Percentiles rank a stretch among this genome's conserved stretches.
Evolutionary conservation across 2,797 vertebrate genomes (phyloP).

Genomic region (Sebastes cheni): DNA sequence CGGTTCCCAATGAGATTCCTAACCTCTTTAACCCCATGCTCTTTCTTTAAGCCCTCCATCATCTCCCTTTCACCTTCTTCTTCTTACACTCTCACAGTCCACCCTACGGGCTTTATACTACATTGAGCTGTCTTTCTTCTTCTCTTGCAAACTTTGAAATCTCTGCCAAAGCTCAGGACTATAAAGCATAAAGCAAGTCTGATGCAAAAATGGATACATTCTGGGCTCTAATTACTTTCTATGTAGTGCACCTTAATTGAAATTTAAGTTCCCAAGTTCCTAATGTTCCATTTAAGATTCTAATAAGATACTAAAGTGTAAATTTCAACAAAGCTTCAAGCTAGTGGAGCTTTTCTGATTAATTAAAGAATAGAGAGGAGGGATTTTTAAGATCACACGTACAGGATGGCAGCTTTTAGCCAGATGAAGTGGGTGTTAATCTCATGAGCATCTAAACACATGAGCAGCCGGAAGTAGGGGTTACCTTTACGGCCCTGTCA

Average conservation of each 20-base stretch:
- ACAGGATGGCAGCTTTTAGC: neutral
- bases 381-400: conserved; percentile 11
- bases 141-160: conserved; percentile 40
- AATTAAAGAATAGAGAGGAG: conserved; percentile 10
- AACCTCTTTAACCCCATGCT: conserved; percentile 45
- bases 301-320: conserved; percentile 39
- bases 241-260: conserved; percentile 34
- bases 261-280: conserved; percentile 37
- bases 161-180: conserved; percentile 3
- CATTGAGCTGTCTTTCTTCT: conserved; percentile 10
- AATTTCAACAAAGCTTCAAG: conserved; percentile 36
- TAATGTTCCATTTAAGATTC: conserved; percentile 31
- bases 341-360: conserved; percentile 39
- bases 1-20: conserved; percentile 58
- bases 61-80: conserved; percentile 32
- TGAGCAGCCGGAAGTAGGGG: rapidly evolving
- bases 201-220: conserved; percentile 22
- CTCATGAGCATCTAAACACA: conserved; percentile 2
- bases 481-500: no score
- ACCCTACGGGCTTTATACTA: conserved; percentile 1
- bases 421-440: neutral
- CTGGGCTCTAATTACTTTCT: conserved; percentile 28
- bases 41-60: conserved; percentile 53
- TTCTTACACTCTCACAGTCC: conserved; percentile 16
- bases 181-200: conserved; percentile 21